Base-by-base conservation (phyloP, 2,797 vertebrate genomes). In the Coregonus sp. region DNA sequence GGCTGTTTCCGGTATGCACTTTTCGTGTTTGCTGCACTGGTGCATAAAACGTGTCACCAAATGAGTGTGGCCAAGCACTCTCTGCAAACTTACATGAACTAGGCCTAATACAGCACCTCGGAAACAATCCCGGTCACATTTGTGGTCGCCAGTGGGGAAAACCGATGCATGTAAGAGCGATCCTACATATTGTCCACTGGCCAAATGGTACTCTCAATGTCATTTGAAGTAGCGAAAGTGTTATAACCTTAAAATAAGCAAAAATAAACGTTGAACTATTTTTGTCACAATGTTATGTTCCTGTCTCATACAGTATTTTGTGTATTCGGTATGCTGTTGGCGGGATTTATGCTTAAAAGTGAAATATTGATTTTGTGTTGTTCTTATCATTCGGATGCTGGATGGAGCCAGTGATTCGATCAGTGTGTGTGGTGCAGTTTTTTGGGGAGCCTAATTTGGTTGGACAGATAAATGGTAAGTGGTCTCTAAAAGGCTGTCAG, bases 401-500 rank as follows among this genome's bases (percentile, higher is more conserved):
- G 83, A 85, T 74, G 70, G 80, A 84, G 80, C 83, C 81, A 76
- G 84, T 82, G 90, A 93, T 90, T 92, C 31, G 80, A 91, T 93
- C 88, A 85, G 75, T 50, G 78, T 84, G 85, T 14, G 63, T 66
- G 25, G 63, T 31, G 12, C 81, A 84, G 89, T 91, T 90, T 87
- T 85, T 84, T 77, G 79, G 80, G 61, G 69, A 75, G 69, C 61
- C 83, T 89, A 82, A 91, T 92, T 86, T 86, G 75, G 83, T 89
- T 89, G 86, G 75, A 78, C 87, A 86, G 90, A 91, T 87, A 86
- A 92, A 92, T 91, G 88, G 90, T 88, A 92, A 91, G 86, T 87
- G 86, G 87, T 85, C 86, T 89, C 90, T 92, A 89, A 93, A 92
- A 92, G 88, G 89, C 91, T 94, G 93, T 91, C 93, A 92, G 79